These are phyloP conservation scores for Spilogale gracilis DNA, from an alignment of 2,113 vertebrate genomes.

Conservation along the genomic window DNA sequence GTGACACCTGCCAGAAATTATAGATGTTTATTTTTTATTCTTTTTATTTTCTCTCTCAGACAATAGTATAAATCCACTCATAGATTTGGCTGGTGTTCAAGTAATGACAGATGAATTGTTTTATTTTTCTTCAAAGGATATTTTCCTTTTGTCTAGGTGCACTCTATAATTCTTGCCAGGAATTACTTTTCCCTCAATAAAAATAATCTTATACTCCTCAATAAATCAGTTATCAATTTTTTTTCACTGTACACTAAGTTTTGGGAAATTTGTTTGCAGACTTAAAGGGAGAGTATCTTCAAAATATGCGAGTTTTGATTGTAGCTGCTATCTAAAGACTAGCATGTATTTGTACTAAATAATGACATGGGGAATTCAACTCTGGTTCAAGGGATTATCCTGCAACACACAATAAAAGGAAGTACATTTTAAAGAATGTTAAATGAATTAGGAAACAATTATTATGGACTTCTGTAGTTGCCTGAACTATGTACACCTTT, in stretches of 20 bases:
- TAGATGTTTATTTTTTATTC: background rate
- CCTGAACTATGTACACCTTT: background rate
- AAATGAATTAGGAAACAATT: background rate
- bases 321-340: background rate
- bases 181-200: background rate
- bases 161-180: background rate
- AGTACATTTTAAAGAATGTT: background rate
- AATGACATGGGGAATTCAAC: background rate
- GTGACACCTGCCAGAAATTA: conserved; percentile 21
- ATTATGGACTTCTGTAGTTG: background rate
- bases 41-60: background rate
- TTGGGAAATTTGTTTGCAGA: background rate
- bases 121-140: background rate
- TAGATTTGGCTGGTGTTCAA: background rate
- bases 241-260: background rate
- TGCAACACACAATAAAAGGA: background rate
- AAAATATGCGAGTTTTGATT: background rate
- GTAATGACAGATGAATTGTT: conserved; percentile 6
- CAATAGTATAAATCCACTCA: conserved; percentile 37
- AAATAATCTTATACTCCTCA: background rate
- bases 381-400: background rate
- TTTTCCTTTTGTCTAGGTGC: background rate
- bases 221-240: background rate
- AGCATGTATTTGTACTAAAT: background rate
- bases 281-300: background rate